Evolutionary conservation across 2,797 vertebrate species (phyloP), one percentile per base, ranked within the genome.

Genomic region (Sebastes trivittatus): DNA sequence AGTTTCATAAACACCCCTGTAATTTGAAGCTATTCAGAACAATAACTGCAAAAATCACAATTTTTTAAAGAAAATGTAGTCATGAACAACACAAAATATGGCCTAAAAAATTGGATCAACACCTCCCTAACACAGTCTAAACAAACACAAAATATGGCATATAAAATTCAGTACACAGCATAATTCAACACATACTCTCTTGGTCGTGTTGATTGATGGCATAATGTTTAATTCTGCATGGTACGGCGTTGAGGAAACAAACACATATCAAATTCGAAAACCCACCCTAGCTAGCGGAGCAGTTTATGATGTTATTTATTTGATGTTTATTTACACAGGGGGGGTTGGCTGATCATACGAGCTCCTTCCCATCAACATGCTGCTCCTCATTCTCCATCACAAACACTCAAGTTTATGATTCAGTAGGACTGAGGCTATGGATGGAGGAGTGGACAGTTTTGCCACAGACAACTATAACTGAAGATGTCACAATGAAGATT

Each of bases 361-460:
- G 36, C 54, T 62, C n/a, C 11, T 25, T 60, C 52, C 25, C 36
- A 38, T 38, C 22, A 49, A 60, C 59, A 72, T 5, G 5, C 32
- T 49, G n/a, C 11, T 58, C 18, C 30, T 78, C 38, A 34, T 6
- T 58, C 34, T 52, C n/a, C 55, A 60, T 65, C 63, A 55, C 49
- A 25, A 22, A 74, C 25, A 61, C 42, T 78, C 18, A 61, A 8
- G 18, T 71, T 77, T 68, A 65, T 82, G 63, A 70, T 42, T 72
- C 27, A 46, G 18, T n/a, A 2, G 16, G 14, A 16, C 11, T 27
- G 10, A 56, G 10, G 7, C 16, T 38, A 42, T 69, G 13, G 32
- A 11, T 13, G 36, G 13, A 58, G 25, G 13, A 59, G 18, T 6
- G 54, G 27, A 46, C 29, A 52, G 61, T 52, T 52, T 65, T 49